Conservation (phyloP, 1,140 invertebrate genomes). For the Drosophila arizonae region DNA sequence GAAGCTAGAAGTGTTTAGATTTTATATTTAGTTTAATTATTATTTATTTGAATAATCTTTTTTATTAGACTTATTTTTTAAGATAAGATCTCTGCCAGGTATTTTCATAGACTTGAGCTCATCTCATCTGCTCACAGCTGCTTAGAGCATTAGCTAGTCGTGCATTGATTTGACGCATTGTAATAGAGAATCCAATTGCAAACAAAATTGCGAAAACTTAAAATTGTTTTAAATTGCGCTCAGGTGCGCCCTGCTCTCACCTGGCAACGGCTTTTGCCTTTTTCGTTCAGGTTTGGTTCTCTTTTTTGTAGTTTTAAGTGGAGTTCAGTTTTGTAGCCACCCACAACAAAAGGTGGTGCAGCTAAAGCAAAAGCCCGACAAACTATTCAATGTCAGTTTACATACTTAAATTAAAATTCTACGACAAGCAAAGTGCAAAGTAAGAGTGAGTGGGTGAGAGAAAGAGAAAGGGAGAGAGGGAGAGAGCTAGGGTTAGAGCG, state of each 20-base stretch:
- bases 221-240: constrained; percentile 62
- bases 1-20: too few relatives aligned
- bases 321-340: constrained; percentile 41
- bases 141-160: neutral
- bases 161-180: neutral
- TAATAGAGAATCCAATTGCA: constrained; percentile 63
- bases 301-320: constrained; percentile 11
- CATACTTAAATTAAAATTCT: constrained; percentile 81
- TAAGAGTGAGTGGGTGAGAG: neutral
- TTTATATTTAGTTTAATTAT: too few relatives aligned
- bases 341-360: constrained; percentile 57
- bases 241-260: constrained; percentile 10
- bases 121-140: neutral
- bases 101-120: too few relatives aligned
- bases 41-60: too few relatives aligned
- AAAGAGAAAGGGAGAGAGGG: constrained; percentile 26
- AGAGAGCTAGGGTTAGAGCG: constrained; percentile 21
- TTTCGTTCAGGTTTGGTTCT: constrained; percentile 4
- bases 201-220: constrained; percentile 58
- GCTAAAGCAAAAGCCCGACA: constrained; percentile 18
- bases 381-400: constrained; percentile 82
- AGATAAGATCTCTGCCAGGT: too few relatives aligned
- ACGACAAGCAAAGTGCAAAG: constrained; percentile 47
- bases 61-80: too few relatives aligned
- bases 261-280: neutral